These are phyloP conservation scores for Eolophus roseicapilla DNA, from an alignment of 2,113 vertebrate species.

Conservation along the genomic window DNA sequence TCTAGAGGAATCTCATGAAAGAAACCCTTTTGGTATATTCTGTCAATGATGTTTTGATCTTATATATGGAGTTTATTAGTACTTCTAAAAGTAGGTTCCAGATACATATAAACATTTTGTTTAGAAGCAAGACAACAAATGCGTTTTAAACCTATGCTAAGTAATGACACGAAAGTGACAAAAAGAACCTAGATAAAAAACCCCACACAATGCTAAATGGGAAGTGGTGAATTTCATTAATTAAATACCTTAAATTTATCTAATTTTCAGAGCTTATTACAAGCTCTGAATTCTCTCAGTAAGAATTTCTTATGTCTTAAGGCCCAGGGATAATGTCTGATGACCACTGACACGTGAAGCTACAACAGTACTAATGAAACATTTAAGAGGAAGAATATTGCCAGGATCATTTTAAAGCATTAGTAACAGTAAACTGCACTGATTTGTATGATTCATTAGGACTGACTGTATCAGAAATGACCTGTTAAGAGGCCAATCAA, in stretches of 20 bases:
- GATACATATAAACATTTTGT: background rate
- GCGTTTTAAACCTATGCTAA: background rate
- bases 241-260: background rate
- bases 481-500: background rate
- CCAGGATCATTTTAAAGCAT: background rate
- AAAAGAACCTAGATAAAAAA: background rate
- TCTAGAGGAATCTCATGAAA: background rate
- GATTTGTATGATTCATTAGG: background rate
- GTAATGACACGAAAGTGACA: background rate
- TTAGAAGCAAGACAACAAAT: background rate
- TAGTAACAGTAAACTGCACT: background rate
- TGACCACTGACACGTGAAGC: background rate
- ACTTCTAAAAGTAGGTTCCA: background rate
- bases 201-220: accelerated
- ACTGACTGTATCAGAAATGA: background rate
- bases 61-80: background rate
- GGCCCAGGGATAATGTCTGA: background rate
- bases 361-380: background rate
- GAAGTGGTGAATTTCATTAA: background rate
- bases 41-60: background rate
- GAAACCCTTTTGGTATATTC: background rate
- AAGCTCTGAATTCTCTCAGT: background rate
- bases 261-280: background rate
- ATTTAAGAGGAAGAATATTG: background rate
- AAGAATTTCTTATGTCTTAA: background rate